Evolutionary conservation across 2,888 invertebrate species (phyloP).

Genomic region (Andrena camellia): DNA sequence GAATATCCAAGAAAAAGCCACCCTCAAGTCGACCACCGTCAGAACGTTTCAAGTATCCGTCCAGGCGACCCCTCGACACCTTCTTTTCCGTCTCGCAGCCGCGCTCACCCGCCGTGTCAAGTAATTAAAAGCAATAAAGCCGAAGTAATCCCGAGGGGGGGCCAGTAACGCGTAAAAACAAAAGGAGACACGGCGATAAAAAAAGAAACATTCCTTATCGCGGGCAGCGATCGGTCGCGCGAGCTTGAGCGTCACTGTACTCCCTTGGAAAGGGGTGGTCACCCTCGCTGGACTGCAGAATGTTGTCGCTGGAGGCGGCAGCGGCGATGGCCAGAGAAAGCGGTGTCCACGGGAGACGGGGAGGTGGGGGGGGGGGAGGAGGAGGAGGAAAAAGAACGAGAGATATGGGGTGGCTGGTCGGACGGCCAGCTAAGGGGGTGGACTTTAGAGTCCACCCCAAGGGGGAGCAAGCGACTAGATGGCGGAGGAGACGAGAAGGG

Average conservation of each 20-base stretch:
- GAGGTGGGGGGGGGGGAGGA: no score
- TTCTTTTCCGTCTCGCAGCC: conserved; percentile 25
- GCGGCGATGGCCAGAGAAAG: conserved; percentile 77
- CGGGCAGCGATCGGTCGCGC: conserved; percentile 55
- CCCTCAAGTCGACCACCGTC: conserved; percentile 2
- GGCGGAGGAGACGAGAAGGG: conserved; percentile 55
- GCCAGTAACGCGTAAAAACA: conserved; percentile 45
- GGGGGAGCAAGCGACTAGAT: conserved; percentile 71
- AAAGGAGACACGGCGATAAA: conserved; percentile 54
- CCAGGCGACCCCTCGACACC: conserved; percentile 23
- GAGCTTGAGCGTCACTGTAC: conserved; percentile 83
- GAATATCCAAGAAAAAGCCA: conserved; percentile 7
- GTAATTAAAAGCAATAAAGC: conserved; percentile 63
- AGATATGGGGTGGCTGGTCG: conserved; percentile 73
- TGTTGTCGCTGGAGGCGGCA: conserved; percentile 84
- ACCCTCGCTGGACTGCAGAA: conserved; percentile 83
- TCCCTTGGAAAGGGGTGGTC: conserved; percentile 77
- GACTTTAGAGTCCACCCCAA: conserved; percentile 83
- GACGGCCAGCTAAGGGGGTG: conserved; percentile 77
- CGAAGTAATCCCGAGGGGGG: conserved; percentile 56
- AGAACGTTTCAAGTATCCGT: neutral
- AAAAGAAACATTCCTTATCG: conserved; percentile 66
- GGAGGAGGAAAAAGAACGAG: conserved; percentile 59
- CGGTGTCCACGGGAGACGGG: conserved; percentile 60
- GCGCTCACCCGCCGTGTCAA: conserved; percentile 15